These are phyloP conservation scores for Idaea dimidiata DNA, from an alignment of 2,888 invertebrate species.

Conservation along the genomic window DNA sequence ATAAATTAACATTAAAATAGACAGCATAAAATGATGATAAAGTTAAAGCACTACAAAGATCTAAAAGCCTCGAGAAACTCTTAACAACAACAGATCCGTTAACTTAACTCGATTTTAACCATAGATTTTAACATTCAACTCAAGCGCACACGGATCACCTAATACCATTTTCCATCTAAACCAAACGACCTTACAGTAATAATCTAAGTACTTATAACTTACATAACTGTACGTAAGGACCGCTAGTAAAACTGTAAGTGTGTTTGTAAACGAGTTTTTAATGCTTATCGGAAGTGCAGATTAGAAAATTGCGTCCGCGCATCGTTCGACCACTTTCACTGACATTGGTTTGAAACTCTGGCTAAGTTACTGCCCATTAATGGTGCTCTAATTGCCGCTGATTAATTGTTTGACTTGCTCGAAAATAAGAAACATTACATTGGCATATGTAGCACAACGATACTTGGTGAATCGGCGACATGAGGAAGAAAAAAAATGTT, in stretches of 20 bases:
- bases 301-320: constrained; percentile 60
- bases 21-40: neutral
- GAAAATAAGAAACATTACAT: too few species aligned
- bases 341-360: constrained; percentile 43
- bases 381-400: neutral
- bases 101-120: neutral
- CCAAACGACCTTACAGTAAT: neutral
- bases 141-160: neutral
- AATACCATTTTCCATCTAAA: neutral
- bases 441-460: too few species aligned
- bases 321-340: constrained; percentile 63
- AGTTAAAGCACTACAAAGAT: neutral
- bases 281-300: constrained; percentile 48
- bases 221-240: constrained; percentile 21
- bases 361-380: neutral
- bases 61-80: neutral
- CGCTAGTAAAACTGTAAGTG: constrained; percentile 20
- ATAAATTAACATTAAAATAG: neutral
- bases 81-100: neutral
- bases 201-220: constrained; percentile 9
- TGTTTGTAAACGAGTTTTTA: constrained; percentile 33
- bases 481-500: too few species aligned
- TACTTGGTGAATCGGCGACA: too few species aligned
- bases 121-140: neutral
- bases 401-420: neutral